Percentiles rank a stretch among this genome's conserved stretches.
phyloP scores from a whole-genome alignment of 2,888 invertebrate species.

The Penaeus monodon region DNA sequence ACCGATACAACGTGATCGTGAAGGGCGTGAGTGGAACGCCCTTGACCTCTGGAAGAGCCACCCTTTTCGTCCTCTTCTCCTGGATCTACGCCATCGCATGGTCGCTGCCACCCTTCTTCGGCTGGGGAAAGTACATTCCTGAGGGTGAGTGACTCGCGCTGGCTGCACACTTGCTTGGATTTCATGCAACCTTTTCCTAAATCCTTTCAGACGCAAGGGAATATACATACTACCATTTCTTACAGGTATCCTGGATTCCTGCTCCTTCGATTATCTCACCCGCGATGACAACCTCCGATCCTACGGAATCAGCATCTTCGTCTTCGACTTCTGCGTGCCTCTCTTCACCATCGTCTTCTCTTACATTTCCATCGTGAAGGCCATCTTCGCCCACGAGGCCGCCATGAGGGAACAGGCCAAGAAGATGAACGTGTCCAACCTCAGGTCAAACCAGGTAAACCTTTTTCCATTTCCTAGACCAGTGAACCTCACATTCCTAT shows the following conservation, averaged over 20 bases:
- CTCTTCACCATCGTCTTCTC: constrained; percentile 75
- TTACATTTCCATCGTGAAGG: constrained; percentile 79
- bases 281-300: constrained; percentile 74
- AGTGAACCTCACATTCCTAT: too few species aligned
- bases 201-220: too few species aligned
- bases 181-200: too few species aligned
- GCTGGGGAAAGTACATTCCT: constrained; percentile 69
- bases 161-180: background rate
- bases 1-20: constrained; percentile 68
- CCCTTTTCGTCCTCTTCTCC: constrained; percentile 68
- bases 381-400: constrained; percentile 87
- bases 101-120: constrained; percentile 70
- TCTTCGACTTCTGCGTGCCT: constrained; percentile 73
- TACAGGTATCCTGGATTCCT: constrained; percentile 71
- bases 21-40: constrained; percentile 69
- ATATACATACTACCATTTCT: background rate
- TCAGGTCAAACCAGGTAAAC: constrained; percentile 74
- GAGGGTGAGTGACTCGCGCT: constrained; percentile 68
- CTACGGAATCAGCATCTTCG: constrained; percentile 71
- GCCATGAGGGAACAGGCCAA: constrained; percentile 91
- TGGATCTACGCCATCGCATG: constrained; percentile 70
- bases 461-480: too few species aligned
- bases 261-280: constrained; percentile 73
- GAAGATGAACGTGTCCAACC: constrained; percentile 92
- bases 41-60: constrained; percentile 68